These are phyloP conservation scores for Fopius arisanus DNA, from an alignment of 1,140 invertebrate genomes.

Conservation along the genomic window DNA sequence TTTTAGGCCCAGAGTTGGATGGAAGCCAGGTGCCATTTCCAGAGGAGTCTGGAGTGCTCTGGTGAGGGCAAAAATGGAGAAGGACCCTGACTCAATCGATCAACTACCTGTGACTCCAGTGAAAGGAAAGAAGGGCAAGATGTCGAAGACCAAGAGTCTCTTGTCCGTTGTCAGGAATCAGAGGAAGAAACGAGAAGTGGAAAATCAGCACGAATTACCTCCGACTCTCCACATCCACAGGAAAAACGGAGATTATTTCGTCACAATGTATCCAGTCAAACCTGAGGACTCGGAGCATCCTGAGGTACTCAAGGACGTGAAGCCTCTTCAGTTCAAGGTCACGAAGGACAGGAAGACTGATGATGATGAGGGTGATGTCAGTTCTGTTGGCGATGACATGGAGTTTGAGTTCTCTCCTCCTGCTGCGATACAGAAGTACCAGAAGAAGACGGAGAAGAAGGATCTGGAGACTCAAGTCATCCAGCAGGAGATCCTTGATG, in stretches of 20 bases:
- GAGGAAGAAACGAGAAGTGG: slow-evolving; percentile 25
- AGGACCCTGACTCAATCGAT: neutral
- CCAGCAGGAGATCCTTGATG: slow-evolving; percentile 55
- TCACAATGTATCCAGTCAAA: slow-evolving; percentile 57
- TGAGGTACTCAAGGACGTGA: slow-evolving; percentile 43
- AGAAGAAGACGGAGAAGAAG: slow-evolving; percentile 53
- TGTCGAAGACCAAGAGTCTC: slow-evolving; percentile 17
- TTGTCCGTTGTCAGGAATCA: slow-evolving; percentile 17
- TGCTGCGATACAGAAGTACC: slow-evolving; percentile 45
- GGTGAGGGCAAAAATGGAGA: slow-evolving; percentile 19
- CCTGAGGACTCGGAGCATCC: slow-evolving; percentile 29
- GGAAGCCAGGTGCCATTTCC: slow-evolving; percentile 39
- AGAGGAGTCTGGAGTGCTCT: slow-evolving; percentile 26
- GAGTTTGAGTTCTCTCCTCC: slow-evolving; percentile 62
- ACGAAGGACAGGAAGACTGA: slow-evolving; percentile 48
- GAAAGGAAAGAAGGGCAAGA: slow-evolving; percentile 21
- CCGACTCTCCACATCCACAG: slow-evolving; percentile 55
- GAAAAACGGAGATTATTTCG: slow-evolving; percentile 57
- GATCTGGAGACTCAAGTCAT: slow-evolving; percentile 56
- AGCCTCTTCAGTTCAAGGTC: slow-evolving; percentile 59
- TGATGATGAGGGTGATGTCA: slow-evolving; percentile 37
- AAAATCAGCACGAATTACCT: slow-evolving; percentile 42
- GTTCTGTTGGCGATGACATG: slow-evolving; percentile 58
- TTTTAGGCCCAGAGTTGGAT: slow-evolving; percentile 28
- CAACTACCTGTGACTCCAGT: slow-evolving; percentile 11